These are phyloP conservation scores for Synanthedon myopaeformis DNA, from an alignment of 2,888 invertebrate species.

Conservation along the genomic window DNA sequence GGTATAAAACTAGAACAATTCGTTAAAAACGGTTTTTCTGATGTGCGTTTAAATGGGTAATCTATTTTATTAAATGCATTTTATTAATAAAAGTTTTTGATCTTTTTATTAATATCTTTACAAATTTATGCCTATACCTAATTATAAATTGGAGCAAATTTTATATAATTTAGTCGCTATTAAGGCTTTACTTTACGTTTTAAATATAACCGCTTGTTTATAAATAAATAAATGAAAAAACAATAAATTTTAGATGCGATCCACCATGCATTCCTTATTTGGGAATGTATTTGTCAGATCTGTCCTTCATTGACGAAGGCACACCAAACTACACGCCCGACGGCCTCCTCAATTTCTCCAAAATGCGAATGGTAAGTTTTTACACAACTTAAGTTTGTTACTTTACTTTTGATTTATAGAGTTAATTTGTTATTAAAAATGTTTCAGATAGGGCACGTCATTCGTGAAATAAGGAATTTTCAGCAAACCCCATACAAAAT, in stretches of 20 bases:
- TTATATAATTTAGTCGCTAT: no score
- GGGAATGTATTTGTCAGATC: constrained; percentile 90
- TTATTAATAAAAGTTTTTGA: no score
- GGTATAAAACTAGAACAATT: no score
- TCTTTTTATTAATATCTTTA: no score
- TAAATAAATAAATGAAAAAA: background rate
- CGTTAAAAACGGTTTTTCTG: no score
- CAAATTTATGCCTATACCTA: no score
- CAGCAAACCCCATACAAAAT: constrained; percentile 94
- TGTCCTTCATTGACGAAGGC: constrained; percentile 94
- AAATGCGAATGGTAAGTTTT: constrained; percentile 88
- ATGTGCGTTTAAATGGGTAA: no score
- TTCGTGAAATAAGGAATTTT: constrained; percentile 89
- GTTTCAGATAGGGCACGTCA: constrained; percentile 89
- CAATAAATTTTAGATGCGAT: constrained; percentile 73
- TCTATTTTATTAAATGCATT: no score
- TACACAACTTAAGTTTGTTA: no score
- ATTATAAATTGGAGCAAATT: no score
- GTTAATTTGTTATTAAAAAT: background rate
- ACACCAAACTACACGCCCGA: constrained; percentile 92
- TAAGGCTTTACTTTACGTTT: no score
- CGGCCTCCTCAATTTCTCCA: constrained; percentile 90
- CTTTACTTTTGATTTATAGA: no score
- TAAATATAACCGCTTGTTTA: background rate
- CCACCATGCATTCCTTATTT: constrained; percentile 89